A percentile compares a stretch with the other conserved stretches of the same genome.
phyloP scores from a whole-genome alignment of 23 tunicate species.

The Styela clava region DNA sequence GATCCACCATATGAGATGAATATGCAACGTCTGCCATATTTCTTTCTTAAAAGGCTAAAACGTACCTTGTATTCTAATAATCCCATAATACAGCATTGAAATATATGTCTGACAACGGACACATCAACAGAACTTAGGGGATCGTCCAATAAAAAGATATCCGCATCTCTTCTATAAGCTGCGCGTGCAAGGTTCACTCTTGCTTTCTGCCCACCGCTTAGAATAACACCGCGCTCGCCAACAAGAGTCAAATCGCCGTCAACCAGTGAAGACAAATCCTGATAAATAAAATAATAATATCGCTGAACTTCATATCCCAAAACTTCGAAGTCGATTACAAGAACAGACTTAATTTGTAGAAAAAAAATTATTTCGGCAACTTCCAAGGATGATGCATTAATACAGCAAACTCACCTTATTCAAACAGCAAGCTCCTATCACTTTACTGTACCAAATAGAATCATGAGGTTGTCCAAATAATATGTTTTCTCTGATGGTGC shows the following conservation, averaged over 20 bases:
- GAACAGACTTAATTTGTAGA: too few relatives aligned
- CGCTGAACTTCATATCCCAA: too few relatives aligned
- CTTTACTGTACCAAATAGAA: neutral
- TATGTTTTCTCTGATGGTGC: conserved; percentile 13
- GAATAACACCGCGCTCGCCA: conserved; percentile 85
- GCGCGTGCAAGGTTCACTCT: conserved; percentile 86
- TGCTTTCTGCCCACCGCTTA: conserved; percentile 98
- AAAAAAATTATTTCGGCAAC: too few relatives aligned
- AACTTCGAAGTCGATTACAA: too few relatives aligned
- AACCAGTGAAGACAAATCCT: conserved; percentile 58
- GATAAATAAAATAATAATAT: too few relatives aligned
- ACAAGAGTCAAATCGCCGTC: conserved; percentile 76
- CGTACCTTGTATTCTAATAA: neutral
- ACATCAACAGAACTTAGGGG: conserved; percentile 94
- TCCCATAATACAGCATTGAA: neutral
- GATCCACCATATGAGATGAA: too few relatives aligned
- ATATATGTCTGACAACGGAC: conserved; percentile 59
- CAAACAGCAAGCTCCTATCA: conserved; percentile 7
- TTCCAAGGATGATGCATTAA: too few relatives aligned
- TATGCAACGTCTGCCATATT: too few relatives aligned
- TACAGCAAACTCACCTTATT: conserved; percentile 16
- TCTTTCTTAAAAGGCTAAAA: too few relatives aligned
- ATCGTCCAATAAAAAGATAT: conserved; percentile 78
- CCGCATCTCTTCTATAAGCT: conserved; percentile 50
- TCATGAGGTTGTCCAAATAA: neutral